Percentiles rank a stretch among this genome's conserved stretches.
Evolutionary conservation across 2,113 vertebrate genomes (phyloP).

Genomic region (Ailuropoda melanoleuca): DNA sequence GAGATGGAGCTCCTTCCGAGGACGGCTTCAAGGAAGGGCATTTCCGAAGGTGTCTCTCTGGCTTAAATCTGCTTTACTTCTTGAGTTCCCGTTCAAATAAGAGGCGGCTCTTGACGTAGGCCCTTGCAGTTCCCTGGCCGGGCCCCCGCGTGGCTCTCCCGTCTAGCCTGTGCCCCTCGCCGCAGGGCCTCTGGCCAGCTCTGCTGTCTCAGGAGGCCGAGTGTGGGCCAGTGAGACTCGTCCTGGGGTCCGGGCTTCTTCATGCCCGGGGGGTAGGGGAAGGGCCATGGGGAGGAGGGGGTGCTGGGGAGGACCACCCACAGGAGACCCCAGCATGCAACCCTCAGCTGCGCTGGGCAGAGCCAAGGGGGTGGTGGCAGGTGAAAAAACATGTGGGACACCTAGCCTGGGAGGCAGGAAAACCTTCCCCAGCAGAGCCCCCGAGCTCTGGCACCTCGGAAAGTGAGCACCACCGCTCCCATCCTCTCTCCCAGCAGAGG

Average conservation of each 20-base stretch:
- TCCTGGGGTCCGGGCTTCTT: not conserved
- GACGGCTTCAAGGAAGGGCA: fast-evolving
- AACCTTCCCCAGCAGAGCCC: not conserved
- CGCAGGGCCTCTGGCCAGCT: not conserved
- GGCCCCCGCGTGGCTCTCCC: not conserved
- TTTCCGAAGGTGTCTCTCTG: not conserved
- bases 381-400: not conserved
- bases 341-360: not conserved
- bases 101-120: fast-evolving
- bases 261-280: fast-evolving
- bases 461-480: not conserved
- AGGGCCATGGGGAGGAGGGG: not conserved
- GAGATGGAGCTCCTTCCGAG: not conserved
- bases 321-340: fast-evolving
- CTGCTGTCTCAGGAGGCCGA: not conserved
- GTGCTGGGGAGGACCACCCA: not conserved
- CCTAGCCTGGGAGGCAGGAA: not conserved
- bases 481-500: not conserved
- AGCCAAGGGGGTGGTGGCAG: not conserved
- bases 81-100: not conserved
- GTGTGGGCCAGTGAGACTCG: not conserved
- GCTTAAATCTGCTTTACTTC: not conserved
- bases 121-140: fast-evolving
- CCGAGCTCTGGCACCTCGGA: not conserved
- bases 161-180: not conserved